Conservation (phyloP, 2,797 vertebrate species). For the Pampus argenteus region DNA sequence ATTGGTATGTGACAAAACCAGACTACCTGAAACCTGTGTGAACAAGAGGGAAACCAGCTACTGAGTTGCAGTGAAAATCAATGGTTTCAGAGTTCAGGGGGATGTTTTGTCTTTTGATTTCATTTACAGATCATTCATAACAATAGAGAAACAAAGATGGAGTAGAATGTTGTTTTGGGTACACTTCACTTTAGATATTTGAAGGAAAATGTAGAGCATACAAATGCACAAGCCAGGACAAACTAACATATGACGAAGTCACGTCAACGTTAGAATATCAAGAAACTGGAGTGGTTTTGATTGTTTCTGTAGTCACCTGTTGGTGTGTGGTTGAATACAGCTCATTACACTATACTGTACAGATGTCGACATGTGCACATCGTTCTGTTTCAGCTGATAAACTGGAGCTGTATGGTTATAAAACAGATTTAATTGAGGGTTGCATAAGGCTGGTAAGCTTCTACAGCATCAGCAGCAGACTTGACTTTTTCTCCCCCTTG, state of each 20-base stretch:
- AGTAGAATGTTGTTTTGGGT: slow-evolving; percentile 1
- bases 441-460: not conserved
- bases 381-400: not conserved
- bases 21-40: not conserved
- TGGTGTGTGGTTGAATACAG: not conserved
- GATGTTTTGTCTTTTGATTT: slow-evolving; percentile 10
- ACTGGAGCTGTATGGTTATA: not conserved
- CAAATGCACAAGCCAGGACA: not conserved
- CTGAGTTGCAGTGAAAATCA: not conserved
- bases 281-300: not conserved
- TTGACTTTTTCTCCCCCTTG: slow-evolving; percentile 1
- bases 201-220: not conserved
- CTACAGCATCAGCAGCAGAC: not conserved
- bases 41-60: not conserved
- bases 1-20: slow-evolving; percentile 25
- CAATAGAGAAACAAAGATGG: not conserved
- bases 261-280: not conserved
- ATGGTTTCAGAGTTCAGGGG: no score
- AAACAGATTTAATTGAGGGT: not conserved
- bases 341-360: not conserved
- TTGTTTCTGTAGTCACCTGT: not conserved
- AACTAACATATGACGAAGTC: not conserved
- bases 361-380: not conserved
- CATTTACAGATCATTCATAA: slow-evolving; percentile 10
- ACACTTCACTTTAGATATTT: not conserved